Conservation (phyloP, 2,888 invertebrate genomes). For the Latrodectus elegans region DNA sequence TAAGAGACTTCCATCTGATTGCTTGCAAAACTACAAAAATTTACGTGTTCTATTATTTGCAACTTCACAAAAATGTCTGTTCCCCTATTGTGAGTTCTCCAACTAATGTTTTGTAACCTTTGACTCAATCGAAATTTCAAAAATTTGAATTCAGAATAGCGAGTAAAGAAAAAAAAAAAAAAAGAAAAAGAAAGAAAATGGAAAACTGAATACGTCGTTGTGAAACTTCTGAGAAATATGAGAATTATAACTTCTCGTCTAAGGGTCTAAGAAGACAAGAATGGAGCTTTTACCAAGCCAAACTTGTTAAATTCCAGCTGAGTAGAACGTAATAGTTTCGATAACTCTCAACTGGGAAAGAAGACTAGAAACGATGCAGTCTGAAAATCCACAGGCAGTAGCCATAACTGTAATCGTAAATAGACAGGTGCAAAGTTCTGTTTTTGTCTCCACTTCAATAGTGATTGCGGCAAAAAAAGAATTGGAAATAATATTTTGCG, state of each 20-base stretch:
- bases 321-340: slow-evolving; percentile 18
- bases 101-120: neutral
- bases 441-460: no score
- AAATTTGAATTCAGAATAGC: slow-evolving; percentile 7
- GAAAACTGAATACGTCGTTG: neutral
- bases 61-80: no score
- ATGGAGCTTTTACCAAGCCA: slow-evolving; percentile 13
- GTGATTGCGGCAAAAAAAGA: neutral
- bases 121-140: slow-evolving; percentile 15
- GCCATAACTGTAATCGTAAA: neutral
- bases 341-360: slow-evolving; percentile 6
- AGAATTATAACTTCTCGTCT: slow-evolving; percentile 13
- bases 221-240: slow-evolving; percentile 10
- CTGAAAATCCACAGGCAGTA: neutral
- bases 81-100: no score
- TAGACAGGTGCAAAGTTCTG: neutral
- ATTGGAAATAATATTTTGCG: neutral
- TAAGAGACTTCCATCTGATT: no score
- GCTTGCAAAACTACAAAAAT: no score
- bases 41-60: no score
- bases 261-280: slow-evolving; percentile 4
- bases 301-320: slow-evolving; percentile 37
- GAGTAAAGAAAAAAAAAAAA: neutral
- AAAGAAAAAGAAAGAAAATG: neutral
- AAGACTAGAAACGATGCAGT: neutral